Evolutionary conservation across 2,797 vertebrate species (phyloP), one percentile per base, ranked within the genome.

Genomic region (Rhyacichthys aspro): DNA sequence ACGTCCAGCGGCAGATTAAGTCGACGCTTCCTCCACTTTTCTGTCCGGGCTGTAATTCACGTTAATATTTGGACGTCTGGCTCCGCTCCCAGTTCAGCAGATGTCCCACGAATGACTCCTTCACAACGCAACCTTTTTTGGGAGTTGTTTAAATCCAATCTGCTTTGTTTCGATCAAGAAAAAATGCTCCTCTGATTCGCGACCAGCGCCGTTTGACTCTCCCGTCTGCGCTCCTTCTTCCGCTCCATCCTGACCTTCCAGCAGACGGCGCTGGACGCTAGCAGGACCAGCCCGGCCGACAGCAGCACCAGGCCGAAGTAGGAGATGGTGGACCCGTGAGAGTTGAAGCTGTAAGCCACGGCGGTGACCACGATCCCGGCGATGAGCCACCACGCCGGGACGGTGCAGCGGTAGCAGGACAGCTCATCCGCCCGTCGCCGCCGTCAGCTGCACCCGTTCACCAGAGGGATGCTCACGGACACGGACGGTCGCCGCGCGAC

Each of bases 341-440:
- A 95, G 78, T 98, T 98, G 90, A 98, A 98, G 90, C 93, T 96
- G 88, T 98, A 98, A 0, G 97, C 97, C 68, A 98, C 96, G 0
- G 94, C 92, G 0, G 97, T 98, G 71, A 98, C 97, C 76, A 98
- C 97, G 0, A 93, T 63, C 18, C 97, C 97, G 0, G 96, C 92
- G 6, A 98, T 96, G 39, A 98, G 94, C 92, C 59, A 98, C 96
- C 81, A 98, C 93, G 0, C 95, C 0, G 97, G 97, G 41, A 98
- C 58, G 8, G 95, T 94, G 78, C 97, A 98, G 66, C 96, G 96
- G 70, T 97, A 98, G 84, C 97, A 98, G 53, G 96, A 98, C 23
- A 98, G 94, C 80, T 98, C 97, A 0, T 2, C 97, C 97, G 0
- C 97, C 97, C 0, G 97, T 98, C 11, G 97, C 96, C 0, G 96